Conservation (phyloP, 2,113 vertebrate species). For the Aptenodytes forsteri region DNA sequence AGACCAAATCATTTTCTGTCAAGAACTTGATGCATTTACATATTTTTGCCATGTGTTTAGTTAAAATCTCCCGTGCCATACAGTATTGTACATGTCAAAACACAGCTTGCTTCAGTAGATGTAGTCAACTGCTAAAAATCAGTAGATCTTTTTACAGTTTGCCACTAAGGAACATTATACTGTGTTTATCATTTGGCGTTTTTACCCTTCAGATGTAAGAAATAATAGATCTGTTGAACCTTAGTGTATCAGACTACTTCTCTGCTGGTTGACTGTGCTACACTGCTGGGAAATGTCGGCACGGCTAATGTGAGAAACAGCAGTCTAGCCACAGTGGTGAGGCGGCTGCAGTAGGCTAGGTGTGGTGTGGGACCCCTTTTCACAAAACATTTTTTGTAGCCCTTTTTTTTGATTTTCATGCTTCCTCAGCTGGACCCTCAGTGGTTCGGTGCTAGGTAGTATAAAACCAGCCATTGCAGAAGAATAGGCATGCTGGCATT, state of each 20-base stretch:
- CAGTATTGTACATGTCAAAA: neutral
- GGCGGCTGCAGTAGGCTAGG: neutral
- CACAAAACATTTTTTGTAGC: neutral
- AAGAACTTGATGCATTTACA: neutral
- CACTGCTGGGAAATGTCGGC: neutral
- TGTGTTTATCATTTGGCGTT: neutral
- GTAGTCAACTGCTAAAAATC: neutral
- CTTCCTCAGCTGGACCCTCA: neutral
- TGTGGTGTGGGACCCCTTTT: neutral
- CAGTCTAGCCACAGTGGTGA: neutral
- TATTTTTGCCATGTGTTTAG: neutral
- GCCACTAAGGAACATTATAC: neutral
- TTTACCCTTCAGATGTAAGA: neutral
- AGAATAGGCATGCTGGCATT: neutral
- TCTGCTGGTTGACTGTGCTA: neutral
- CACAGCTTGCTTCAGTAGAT: neutral
- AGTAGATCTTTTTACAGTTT: neutral
- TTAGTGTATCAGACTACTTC: neutral
- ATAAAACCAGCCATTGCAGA: neutral
- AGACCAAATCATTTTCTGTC: neutral
- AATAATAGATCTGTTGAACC: neutral
- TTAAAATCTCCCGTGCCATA: neutral
- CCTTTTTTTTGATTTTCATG: neutral
- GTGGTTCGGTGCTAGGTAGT: neutral
- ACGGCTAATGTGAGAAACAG: accelerated